phyloP scores from a whole-genome alignment of 53 echinoderm and acorn worm species.

The Glandiceps talaboti region DNA sequence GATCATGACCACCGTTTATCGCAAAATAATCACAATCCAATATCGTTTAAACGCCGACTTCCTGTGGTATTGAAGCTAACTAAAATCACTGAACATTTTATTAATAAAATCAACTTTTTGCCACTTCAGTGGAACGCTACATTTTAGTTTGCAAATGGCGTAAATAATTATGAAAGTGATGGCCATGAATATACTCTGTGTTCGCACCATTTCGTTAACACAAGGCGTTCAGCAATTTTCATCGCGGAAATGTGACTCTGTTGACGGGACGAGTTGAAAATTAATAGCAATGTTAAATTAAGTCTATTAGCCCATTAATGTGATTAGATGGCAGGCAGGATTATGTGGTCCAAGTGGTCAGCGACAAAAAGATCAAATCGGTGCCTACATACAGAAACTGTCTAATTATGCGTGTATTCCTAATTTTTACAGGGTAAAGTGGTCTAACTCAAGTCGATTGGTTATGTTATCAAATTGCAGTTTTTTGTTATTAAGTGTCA shows the following conservation, averaged over 20 bases:
- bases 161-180: neutral
- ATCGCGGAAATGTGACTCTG: neutral
- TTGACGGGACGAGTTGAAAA: neutral
- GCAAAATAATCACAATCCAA: neutral
- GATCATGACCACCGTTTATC: neutral
- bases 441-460: no score
- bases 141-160: neutral
- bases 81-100: neutral
- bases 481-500: no score
- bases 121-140: neutral
- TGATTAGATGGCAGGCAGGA: no score
- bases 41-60: neutral
- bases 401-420: no score
- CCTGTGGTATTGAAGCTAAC: neutral
- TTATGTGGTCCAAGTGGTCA: no score
- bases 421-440: no score
- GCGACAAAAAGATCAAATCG: no score
- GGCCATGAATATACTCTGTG: no score
- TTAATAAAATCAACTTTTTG: neutral
- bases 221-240: neutral
- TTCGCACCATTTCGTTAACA: neutral
- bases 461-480: no score
- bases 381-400: no score
- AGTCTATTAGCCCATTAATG: neutral
- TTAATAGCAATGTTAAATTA: neutral